Percentiles rank a stretch among this genome's conserved stretches.
phyloP scores from a whole-genome alignment of 2,888 invertebrate species.

The Dasypolia templi region DNA sequence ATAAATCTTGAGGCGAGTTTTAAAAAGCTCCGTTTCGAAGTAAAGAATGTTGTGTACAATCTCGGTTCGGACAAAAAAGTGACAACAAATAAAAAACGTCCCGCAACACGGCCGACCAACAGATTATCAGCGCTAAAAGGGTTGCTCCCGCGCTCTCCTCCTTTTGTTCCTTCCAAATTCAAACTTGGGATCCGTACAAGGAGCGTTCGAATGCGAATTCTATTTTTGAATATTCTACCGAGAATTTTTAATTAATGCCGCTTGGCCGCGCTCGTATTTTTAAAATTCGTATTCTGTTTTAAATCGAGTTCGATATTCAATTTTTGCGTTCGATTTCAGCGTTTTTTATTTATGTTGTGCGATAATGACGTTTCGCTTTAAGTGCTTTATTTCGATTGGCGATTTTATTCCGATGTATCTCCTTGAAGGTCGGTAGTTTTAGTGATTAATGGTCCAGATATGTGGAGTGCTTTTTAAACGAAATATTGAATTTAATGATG shows the following conservation, averaged over 20 bases:
- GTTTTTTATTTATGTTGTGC: conserved; percentile 90
- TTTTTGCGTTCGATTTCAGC: conserved; percentile 89
- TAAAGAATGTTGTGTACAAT: conserved; percentile 91
- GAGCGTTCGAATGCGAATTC: conserved; percentile 90
- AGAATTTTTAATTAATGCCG: conserved; percentile 91
- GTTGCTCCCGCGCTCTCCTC: conserved; percentile 90
- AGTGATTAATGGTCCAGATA: conserved; percentile 90
- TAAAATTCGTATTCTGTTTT: conserved; percentile 90
- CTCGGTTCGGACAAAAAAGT: conserved; percentile 90
- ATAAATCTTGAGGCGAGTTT: conserved; percentile 86
- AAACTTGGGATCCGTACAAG: conserved; percentile 89
- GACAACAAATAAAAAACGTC: conserved; percentile 89
- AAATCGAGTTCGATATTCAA: conserved; percentile 90
- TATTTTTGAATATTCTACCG: conserved; percentile 91
- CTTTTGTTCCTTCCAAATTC: conserved; percentile 90
- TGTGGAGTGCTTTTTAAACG: conserved; percentile 90
- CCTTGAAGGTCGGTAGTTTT: conserved; percentile 90
- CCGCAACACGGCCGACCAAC: conserved; percentile 89
- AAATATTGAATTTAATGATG: conserved; percentile 90
- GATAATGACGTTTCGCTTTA: conserved; percentile 91
- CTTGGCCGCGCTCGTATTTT: conserved; percentile 89
- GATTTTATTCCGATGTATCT: conserved; percentile 90
- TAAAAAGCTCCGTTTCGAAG: conserved; percentile 90
- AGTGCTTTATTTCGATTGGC: conserved; percentile 91
- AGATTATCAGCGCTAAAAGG: conserved; percentile 91